Conservation (phyloP, 2,888 invertebrate species). For the Yponomeuta malinellus region DNA sequence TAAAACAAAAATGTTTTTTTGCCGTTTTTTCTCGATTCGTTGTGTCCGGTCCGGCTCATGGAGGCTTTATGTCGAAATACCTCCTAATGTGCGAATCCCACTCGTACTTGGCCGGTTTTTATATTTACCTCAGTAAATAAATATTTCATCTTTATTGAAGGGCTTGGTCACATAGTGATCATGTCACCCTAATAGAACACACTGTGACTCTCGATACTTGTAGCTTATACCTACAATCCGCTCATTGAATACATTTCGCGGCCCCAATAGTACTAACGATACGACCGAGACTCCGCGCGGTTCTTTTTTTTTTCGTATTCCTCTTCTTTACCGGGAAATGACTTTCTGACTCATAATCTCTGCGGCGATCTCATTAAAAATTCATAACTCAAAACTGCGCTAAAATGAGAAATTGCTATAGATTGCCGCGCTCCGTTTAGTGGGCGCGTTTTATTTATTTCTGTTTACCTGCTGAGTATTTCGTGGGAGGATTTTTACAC, state of each 20-base stretch:
- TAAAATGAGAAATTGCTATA: conserved; percentile 62
- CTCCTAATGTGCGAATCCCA: too few species aligned
- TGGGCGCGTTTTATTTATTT: background rate
- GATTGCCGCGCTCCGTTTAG: background rate
- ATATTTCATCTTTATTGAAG: too few species aligned
- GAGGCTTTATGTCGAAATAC: too few species aligned
- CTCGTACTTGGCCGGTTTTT: background rate
- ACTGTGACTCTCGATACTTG: too few species aligned
- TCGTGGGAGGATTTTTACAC: background rate
- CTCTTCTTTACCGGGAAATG: conserved; percentile 73
- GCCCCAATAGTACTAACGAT: conserved; percentile 59
- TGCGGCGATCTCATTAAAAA: conserved; percentile 78
- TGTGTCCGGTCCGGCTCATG: too few species aligned
- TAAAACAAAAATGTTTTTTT: too few species aligned
- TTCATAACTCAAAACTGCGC: conserved; percentile 77
- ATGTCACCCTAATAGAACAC: too few species aligned
- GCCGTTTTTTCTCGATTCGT: too few species aligned
- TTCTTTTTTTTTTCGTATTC: conserved; percentile 52
- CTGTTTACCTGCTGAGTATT: background rate
- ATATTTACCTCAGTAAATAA: too few species aligned
- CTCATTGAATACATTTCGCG: conserved; percentile 34
- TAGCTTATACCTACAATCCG: conserved; percentile 13
- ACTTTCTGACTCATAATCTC: conserved; percentile 77
- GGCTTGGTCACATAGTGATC: too few species aligned
- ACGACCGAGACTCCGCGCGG: conserved; percentile 51